Percentiles rank a stretch among this genome's conserved stretches.
Evolutionary conservation across 2,797 vertebrate species (phyloP).

Genomic region (Yasuhikotakia modesta): DNA sequence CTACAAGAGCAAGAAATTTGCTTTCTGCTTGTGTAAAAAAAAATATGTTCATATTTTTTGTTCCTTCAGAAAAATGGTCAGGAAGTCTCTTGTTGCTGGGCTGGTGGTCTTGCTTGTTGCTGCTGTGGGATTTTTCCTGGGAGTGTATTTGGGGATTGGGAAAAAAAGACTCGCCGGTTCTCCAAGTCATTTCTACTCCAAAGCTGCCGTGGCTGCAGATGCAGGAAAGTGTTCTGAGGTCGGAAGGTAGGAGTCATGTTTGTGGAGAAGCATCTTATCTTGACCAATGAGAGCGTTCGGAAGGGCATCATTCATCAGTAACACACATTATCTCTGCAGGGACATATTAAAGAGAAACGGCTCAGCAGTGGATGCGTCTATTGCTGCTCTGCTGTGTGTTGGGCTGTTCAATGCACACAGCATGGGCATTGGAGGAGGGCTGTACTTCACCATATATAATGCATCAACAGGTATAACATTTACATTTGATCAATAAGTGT

Average conservation of each 20-base stretch:
- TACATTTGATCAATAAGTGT: not conserved
- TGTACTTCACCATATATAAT: constrained; percentile 89
- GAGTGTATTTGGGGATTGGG: constrained; percentile 79
- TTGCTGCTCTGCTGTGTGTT: constrained; percentile 88
- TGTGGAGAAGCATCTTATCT: not conserved
- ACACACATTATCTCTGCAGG: constrained; percentile 68
- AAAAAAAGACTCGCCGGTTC: constrained; percentile 54
- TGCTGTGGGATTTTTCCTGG: constrained; percentile 71
- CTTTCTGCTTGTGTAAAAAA: not conserved
- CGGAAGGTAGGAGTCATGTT: constrained; percentile 69
- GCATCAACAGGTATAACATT: constrained; percentile 78
- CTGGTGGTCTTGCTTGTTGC: constrained; percentile 76
- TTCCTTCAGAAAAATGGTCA: constrained; percentile 80
- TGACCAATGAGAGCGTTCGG: not conserved
- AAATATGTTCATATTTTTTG: not conserved
- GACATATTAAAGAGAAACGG: constrained; percentile 87
- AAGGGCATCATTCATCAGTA: not conserved
- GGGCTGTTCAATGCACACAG: constrained; percentile 93
- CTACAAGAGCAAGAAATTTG: not conserved
- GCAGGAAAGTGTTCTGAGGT: constrained; percentile 88
- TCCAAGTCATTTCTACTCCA: constrained; percentile 75
- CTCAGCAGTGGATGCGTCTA: constrained; percentile 90
- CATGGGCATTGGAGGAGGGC: constrained; percentile 96
- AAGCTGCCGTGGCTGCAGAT: constrained; percentile 88
- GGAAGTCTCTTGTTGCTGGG: constrained; percentile 75